phyloP scores from a whole-genome alignment of 2,888 invertebrate species.

The Drosophila setosimentum region DNA sequence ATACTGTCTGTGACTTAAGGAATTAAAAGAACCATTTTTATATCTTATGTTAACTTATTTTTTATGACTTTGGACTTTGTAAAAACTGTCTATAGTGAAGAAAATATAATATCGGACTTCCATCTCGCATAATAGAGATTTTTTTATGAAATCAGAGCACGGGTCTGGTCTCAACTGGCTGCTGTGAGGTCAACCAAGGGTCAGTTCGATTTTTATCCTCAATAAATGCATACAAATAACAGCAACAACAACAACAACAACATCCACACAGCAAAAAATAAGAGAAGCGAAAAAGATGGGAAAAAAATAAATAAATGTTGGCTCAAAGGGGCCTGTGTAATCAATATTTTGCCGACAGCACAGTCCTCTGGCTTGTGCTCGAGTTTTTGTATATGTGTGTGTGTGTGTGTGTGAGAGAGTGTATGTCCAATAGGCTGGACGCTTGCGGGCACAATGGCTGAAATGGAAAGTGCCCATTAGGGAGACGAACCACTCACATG shows the following conservation, averaged over 20 bases:
- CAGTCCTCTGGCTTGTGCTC: conserved; percentile 38
- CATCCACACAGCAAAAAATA: conserved; percentile 6
- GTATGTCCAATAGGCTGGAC: conserved; percentile 42
- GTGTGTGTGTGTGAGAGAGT: conserved; percentile 3
- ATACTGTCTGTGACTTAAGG: neutral
- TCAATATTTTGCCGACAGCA: conserved; percentile 74
- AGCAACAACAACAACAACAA: conserved; percentile 30
- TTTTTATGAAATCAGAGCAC: conserved; percentile 30
- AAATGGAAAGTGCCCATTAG: conserved; percentile 80
- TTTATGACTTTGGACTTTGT: neutral
- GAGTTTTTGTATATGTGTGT: conserved; percentile 12
- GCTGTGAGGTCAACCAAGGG: conserved; percentile 62
- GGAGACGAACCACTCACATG: conserved; percentile 73
- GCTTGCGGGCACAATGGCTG: conserved; percentile 56
- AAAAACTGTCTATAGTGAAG: neutral
- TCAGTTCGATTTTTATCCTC: conserved; percentile 73
- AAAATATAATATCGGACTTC: neutral
- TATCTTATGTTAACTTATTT: neutral
- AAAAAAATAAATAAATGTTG: conserved; percentile 23
- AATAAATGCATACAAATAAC: conserved; percentile 55
- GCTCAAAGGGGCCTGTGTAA: conserved; percentile 64
- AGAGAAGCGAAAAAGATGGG: conserved; percentile 18
- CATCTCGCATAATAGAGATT: neutral
- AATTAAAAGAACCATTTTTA: neutral
- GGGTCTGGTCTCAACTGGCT: conserved; percentile 21